phyloP scores from a whole-genome alignment of 2,113 vertebrate species.

The Tauraco erythrolophus region DNA sequence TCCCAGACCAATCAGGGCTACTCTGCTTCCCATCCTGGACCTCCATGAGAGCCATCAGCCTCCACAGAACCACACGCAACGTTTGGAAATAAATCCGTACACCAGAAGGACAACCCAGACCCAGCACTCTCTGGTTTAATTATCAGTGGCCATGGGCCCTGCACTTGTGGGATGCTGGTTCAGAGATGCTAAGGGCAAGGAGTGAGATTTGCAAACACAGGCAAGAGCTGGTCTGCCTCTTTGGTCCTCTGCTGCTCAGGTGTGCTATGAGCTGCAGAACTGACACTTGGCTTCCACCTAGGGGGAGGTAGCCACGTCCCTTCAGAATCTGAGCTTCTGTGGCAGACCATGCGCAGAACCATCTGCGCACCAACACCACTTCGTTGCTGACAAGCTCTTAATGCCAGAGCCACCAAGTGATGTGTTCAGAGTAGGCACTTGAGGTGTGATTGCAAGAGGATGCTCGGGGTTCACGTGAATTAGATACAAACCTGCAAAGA shows the following conservation, averaged over 20 bases:
- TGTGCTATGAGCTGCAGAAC: neutral
- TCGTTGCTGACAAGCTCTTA: neutral
- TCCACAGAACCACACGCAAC: neutral
- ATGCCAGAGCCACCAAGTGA: neutral
- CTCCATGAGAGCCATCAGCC: neutral
- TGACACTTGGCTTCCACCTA: neutral
- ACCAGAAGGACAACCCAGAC: neutral
- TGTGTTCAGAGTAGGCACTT: neutral
- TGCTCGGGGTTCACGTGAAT: neutral
- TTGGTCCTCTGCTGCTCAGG: neutral
- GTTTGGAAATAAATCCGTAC: neutral
- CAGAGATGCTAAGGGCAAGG: neutral
- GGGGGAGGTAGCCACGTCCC: neutral
- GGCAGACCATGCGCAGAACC: neutral
- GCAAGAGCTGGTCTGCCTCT: neutral
- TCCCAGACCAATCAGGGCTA: neutral
- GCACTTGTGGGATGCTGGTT: neutral
- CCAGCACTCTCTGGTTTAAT: neutral
- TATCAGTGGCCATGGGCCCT: neutral
- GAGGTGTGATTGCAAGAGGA: neutral
- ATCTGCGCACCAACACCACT: neutral
- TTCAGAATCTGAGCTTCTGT: neutral
- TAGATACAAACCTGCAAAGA: neutral
- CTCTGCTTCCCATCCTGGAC: neutral
- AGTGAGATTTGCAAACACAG: neutral